Percentiles rank a stretch among this genome's conserved stretches.
Conservation (phyloP, 2,888 invertebrate genomes). For the Rotaria magnacalcarata region DNA sequence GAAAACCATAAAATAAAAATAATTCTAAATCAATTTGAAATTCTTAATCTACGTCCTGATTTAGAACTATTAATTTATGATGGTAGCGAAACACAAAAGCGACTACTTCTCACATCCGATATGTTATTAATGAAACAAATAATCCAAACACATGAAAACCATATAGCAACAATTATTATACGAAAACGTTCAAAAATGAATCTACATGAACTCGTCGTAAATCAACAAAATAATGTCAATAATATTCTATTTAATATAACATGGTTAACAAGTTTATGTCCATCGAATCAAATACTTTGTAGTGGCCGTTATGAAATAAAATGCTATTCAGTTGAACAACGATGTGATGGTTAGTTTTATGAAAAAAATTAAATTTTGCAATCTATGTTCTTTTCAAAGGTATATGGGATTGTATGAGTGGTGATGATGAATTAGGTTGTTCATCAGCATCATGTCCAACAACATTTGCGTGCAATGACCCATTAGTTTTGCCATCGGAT, state of each 20-base stretch:
- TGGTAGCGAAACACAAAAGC: slow-evolving; percentile 16
- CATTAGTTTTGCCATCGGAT: background rate
- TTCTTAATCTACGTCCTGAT: background rate
- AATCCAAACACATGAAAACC: background rate
- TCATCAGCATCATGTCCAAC: background rate
- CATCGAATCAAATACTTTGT: background rate
- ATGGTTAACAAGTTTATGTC: background rate
- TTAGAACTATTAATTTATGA: background rate
- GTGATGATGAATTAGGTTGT: slow-evolving; percentile 44
- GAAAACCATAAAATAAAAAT: slow-evolving; percentile 21
- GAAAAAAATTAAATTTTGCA: too few relatives aligned
- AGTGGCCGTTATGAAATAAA: slow-evolving; percentile 14
- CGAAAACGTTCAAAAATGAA: background rate
- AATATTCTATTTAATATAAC: background rate
- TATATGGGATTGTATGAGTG: slow-evolving; percentile 43
- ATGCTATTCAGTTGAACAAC: background rate
- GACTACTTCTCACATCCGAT: background rate
- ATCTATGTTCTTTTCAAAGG: background rate
- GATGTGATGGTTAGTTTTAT: slow-evolving; percentile 18
- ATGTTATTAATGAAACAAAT: background rate
- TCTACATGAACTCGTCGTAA: too few relatives aligned
- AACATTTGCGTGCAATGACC: slow-evolving; percentile 26
- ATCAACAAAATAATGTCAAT: background rate
- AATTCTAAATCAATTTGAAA: background rate
- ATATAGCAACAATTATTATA: background rate